These are phyloP conservation scores for Tachysurus vachellii DNA, from an alignment of 2,113 vertebrate genomes.

Conservation along the genomic window DNA sequence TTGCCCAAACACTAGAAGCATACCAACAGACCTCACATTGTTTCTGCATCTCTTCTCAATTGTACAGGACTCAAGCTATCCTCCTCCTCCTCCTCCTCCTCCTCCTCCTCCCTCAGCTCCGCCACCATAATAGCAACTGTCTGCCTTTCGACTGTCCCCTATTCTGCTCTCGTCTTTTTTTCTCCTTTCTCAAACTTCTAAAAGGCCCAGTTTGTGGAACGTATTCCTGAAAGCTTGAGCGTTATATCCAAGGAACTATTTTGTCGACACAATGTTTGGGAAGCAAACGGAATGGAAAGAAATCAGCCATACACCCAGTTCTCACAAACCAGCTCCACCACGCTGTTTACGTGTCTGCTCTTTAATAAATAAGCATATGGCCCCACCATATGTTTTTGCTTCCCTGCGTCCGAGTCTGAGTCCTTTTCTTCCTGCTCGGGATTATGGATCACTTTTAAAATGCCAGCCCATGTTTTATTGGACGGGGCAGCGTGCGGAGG, in stretches of 20 bases:
- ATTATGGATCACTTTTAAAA: conserved; percentile 77
- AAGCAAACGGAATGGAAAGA: not conserved
- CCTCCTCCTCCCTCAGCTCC: conserved; percentile 16
- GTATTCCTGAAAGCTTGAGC: not conserved
- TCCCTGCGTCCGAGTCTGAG: conserved; percentile 49
- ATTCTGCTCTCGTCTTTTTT: conserved; percentile 34
- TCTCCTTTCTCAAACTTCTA: conserved; percentile 6
- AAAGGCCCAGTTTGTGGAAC: not conserved
- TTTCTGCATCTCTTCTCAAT: conserved; percentile 65
- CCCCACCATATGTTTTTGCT: conserved; percentile 63
- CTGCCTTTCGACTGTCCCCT: conserved; percentile 17
- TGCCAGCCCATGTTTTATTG: conserved; percentile 77
- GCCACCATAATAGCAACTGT: conserved; percentile 50
- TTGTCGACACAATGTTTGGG: not conserved
- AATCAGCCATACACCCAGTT: not conserved
- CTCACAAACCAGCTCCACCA: not conserved
- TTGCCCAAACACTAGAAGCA: conserved; percentile 70
- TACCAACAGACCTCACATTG: conserved; percentile 75
- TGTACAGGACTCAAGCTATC: conserved; percentile 61
- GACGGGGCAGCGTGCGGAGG: conserved; percentile 64
- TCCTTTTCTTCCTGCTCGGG: conserved; percentile 68
- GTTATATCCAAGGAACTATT: not conserved
- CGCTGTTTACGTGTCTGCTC: not conserved
- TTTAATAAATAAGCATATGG: conserved; percentile 24
- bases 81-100: conserved; percentile 8